phyloP scores from a whole-genome alignment of 2,888 invertebrate species.

The Heliconius ismenius region DNA sequence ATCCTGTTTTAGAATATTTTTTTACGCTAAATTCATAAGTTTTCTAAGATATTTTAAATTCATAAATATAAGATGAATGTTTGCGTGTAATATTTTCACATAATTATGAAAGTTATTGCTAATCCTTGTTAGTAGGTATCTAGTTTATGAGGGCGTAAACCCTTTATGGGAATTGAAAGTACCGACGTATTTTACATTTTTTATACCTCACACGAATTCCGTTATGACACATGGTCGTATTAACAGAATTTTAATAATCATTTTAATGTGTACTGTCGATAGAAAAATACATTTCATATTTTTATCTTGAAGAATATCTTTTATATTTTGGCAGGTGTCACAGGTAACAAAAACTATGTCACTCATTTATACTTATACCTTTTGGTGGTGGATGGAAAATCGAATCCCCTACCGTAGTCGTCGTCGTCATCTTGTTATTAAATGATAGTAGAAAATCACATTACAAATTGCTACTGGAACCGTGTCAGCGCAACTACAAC shows the following conservation, averaged over 20 bases:
- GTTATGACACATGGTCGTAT: constrained; percentile 48
- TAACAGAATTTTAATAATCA: constrained; percentile 25
- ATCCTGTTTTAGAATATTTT: too few relatives aligned
- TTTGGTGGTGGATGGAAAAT: neutral
- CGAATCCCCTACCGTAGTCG: too few relatives aligned
- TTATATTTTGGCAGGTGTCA: neutral
- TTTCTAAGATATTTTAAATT: too few relatives aligned
- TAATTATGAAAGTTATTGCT: constrained; percentile 32
- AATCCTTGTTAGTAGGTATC: constrained; percentile 66
- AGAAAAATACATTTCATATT: constrained; percentile 13
- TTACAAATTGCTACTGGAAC: constrained; percentile 6
- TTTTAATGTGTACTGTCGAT: constrained; percentile 27
- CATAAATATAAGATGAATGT: constrained; percentile 36
- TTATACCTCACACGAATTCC: constrained; percentile 61
- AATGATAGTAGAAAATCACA: neutral
- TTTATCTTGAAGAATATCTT: neutral
- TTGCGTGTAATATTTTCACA: constrained; percentile 50
- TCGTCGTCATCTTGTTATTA: too few relatives aligned
- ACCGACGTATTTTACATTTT: constrained; percentile 78
- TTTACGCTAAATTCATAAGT: too few relatives aligned
- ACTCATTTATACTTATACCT: too few relatives aligned
- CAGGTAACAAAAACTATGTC: too few relatives aligned
- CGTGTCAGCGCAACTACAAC: constrained; percentile 17
- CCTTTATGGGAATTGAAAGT: constrained; percentile 67
- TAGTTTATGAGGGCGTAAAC: constrained; percentile 68